A percentile compares a stretch with the other conserved stretches of the same genome.
Evolutionary conservation across 1,140 invertebrate genomes (phyloP).

Genomic region (Carposina sasakii): DNA sequence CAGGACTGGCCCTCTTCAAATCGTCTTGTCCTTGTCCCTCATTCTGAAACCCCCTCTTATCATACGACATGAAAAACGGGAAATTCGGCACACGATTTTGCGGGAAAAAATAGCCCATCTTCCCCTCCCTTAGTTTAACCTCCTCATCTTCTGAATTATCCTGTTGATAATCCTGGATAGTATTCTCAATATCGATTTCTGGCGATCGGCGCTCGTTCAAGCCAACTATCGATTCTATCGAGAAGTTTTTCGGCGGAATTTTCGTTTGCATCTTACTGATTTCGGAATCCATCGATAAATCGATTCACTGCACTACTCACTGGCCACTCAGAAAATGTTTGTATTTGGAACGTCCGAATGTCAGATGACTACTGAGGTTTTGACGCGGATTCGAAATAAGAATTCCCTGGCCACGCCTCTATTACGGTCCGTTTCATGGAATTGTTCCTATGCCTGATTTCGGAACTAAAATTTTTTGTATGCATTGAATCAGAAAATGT

Average conservation of each 20-base stretch:
- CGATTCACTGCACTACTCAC: conserved; percentile 13
- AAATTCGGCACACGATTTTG: conserved; percentile 61
- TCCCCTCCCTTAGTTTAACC: conserved; percentile 44
- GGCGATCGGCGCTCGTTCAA: conserved; percentile 54
- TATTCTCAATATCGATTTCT: conserved; percentile 63
- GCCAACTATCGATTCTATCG: conserved; percentile 62
- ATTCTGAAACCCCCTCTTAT: conserved; percentile 42
- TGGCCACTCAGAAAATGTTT: conserved; percentile 30
- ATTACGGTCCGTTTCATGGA: too few species aligned
- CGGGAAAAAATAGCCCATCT: conserved; percentile 57
- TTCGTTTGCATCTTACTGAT: conserved; percentile 60
- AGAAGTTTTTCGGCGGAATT: conserved; percentile 58
- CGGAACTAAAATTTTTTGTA: too few species aligned
- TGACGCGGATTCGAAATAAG: conserved; percentile 17
- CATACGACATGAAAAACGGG: conserved; percentile 63
- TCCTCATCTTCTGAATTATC: conserved; percentile 56
- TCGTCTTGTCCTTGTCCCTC: conserved; percentile 41
- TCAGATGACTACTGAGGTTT: conserved; percentile 28
- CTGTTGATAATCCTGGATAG: conserved; percentile 48
- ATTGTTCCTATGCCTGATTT: too few species aligned
- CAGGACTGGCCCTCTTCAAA: conserved; percentile 53
- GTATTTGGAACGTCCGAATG: conserved; percentile 40
- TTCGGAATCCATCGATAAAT: conserved; percentile 51
- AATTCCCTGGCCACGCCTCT: conserved; percentile 13
- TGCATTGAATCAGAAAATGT: too few species aligned